These are phyloP conservation scores for Cassiopea xamachana DNA, from an alignment of 30 jellyfish, hydroid and myxozoan genomes.

Conservation along the genomic window DNA sequence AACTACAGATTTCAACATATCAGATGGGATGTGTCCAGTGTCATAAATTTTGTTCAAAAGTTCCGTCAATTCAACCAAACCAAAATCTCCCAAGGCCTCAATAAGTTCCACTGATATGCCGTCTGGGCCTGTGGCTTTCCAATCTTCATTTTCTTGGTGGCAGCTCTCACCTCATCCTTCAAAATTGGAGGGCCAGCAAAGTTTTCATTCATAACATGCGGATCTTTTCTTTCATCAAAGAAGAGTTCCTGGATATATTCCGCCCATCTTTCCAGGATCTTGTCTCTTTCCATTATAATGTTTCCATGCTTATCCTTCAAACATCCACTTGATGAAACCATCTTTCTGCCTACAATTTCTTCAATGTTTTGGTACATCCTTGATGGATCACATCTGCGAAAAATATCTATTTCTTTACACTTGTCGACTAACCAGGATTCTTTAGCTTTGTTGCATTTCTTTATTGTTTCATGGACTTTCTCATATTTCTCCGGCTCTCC, in stretches of 20 bases:
- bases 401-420: constrained; percentile 20
- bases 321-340: not conserved
- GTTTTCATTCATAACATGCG: not conserved
- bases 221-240: not conserved
- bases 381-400: not conserved
- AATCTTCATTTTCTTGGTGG: not conserved
- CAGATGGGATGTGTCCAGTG: constrained; percentile 30
- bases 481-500: not conserved
- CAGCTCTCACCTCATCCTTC: constrained; percentile 8
- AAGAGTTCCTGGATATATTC: not conserved
- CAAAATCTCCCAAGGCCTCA: constrained; percentile 7
- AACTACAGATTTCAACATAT: constrained; percentile 3
- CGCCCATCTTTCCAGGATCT: not conserved
- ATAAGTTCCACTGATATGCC: not conserved
- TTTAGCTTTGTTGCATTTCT: not conserved
- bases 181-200: not conserved
- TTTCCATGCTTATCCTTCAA: not conserved
- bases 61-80: not conserved
- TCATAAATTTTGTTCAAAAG: constrained; percentile 16
- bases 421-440: not conserved
- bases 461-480: not conserved
- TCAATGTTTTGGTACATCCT: not conserved
- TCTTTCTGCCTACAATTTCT: not conserved
- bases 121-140: constrained; percentile 35
- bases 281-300: not conserved